A percentile compares a stretch with the other conserved stretches of the same genome.
These are phyloP conservation scores for Rhabdornis inornatus DNA, from an alignment of 2,113 vertebrate species.

Conservation along the genomic window DNA sequence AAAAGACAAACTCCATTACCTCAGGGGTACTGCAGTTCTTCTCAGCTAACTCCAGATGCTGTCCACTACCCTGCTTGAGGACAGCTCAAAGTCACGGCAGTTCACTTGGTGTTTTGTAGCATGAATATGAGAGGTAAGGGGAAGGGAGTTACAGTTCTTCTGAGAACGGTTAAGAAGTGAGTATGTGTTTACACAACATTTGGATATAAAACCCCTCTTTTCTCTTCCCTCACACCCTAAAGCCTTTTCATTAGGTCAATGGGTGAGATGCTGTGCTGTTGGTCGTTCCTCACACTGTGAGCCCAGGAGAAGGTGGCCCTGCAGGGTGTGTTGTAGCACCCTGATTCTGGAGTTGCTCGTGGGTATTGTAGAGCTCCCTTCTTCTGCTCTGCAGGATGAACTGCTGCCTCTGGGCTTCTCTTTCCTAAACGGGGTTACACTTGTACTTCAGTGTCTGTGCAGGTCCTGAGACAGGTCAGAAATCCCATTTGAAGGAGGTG, in stretches of 20 bases:
- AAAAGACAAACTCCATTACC: background rate
- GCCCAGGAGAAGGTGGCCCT: background rate
- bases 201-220: background rate
- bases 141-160: background rate
- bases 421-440: background rate
- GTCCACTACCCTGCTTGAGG: background rate
- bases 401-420: background rate
- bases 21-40: background rate
- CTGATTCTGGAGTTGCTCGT: background rate
- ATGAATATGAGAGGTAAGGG: rapidly evolving
- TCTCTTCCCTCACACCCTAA: background rate
- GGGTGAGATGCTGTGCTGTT: background rate
- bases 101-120: background rate
- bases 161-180: background rate
- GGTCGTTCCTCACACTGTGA: background rate
- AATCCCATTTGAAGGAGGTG: background rate
- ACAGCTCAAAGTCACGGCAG: background rate
- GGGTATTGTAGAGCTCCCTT: background rate
- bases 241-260: background rate
- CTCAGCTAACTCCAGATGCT: background rate
- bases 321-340: background rate
- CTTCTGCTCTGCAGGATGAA: background rate
- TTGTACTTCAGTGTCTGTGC: background rate
- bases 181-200: background rate
- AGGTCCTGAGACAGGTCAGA: background rate